Conservation (phyloP, 1,140 invertebrate species). For the Cyclargus thomasi region DNA sequence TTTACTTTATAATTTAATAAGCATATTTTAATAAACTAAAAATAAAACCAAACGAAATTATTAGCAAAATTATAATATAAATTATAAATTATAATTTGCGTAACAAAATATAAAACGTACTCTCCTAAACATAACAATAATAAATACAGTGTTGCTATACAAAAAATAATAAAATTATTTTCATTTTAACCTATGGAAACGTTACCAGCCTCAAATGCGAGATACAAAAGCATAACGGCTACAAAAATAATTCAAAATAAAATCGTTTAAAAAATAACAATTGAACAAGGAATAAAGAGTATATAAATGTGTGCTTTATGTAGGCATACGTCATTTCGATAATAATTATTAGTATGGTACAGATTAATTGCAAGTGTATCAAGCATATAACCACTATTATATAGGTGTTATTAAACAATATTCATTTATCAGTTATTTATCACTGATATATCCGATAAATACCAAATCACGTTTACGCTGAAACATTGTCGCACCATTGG, state of each 20-base stretch:
- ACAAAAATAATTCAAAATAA: background rate
- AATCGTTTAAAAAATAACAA: background rate
- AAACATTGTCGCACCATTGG: no score
- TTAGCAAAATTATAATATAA: conserved; percentile 4
- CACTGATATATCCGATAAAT: no score
- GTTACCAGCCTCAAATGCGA: conserved; percentile 8
- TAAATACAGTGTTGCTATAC: background rate
- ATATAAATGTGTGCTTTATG: background rate
- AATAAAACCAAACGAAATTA: background rate
- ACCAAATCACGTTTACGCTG: no score
- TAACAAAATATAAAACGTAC: conserved; percentile 5
- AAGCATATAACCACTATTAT: no score
- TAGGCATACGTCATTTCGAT: background rate
- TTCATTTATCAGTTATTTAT: no score
- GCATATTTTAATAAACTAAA: background rate
- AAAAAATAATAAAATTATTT: conserved; percentile 4
- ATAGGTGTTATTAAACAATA: no score
- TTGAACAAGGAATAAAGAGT: background rate
- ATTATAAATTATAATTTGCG: conserved; percentile 2
- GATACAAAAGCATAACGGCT: background rate
- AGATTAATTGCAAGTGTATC: no score
- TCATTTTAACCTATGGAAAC: conserved; percentile 4
- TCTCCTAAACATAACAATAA: conserved; percentile 2
- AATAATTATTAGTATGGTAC: background rate
- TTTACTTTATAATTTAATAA: background rate